These are phyloP conservation scores for Gambusia affinis DNA, from an alignment of 2,113 vertebrate genomes.

Conservation along the genomic window DNA sequence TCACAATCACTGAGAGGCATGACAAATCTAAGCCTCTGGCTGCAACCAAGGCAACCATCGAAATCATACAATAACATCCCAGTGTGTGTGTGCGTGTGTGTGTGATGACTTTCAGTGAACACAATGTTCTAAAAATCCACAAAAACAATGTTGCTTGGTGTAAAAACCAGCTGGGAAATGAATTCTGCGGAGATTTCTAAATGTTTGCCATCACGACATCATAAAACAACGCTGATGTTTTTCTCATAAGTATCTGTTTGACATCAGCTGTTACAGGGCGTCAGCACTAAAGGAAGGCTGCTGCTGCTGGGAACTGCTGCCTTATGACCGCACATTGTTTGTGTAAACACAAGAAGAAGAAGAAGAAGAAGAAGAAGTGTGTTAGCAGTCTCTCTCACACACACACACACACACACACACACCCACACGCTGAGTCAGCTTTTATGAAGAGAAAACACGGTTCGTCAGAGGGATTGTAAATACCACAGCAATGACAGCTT, in stretches of 20 bases:
- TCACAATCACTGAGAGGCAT: neutral
- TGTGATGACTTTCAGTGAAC: neutral
- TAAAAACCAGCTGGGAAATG: slow-evolving; percentile 45
- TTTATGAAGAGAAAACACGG: neutral
- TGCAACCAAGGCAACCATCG: slow-evolving; percentile 2
- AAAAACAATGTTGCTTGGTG: slow-evolving; percentile 22
- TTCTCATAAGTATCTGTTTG: slow-evolving; percentile 11
- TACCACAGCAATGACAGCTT: neutral
- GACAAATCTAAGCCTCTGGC: slow-evolving; percentile 1
- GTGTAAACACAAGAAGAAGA: slow-evolving; percentile 12
- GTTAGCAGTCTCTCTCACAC: neutral
- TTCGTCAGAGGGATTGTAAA: neutral
- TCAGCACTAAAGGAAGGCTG: slow-evolving; percentile 1
- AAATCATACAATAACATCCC: slow-evolving; percentile 8
- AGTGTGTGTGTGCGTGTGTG: neutral
- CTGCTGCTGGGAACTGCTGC: slow-evolving; percentile 8
- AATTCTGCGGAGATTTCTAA: slow-evolving; percentile 19
- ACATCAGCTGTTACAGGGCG: slow-evolving; percentile 17
- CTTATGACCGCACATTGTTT: slow-evolving; percentile 13
- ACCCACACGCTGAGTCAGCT: neutral
- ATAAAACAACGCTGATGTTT: slow-evolving; percentile 11
- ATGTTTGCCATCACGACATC: slow-evolving; percentile 4
- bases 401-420: neutral
- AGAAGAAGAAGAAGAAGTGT: no score
- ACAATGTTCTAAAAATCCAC: slow-evolving; percentile 10